Evolutionary conservation across 2,113 vertebrate species (phyloP).

Genomic region (Ceyx melanurus): DNA sequence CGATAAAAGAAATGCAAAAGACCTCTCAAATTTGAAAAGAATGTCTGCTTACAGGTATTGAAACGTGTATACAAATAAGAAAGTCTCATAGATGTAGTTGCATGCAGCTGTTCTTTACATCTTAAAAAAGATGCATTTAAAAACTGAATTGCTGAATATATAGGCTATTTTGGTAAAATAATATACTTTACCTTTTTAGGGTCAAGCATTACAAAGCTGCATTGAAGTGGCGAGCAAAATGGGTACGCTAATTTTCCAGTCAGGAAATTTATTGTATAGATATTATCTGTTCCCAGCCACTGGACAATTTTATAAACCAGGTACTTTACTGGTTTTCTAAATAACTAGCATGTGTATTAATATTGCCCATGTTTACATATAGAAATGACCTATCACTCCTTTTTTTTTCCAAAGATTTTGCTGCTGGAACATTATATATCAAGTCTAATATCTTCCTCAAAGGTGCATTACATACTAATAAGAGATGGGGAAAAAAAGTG

Average conservation of each 20-base stretch:
- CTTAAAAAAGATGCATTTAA: neutral
- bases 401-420: neutral
- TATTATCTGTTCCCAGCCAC: neutral
- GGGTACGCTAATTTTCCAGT: neutral
- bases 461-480: neutral
- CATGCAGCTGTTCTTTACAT: neutral
- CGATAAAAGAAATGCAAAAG: neutral
- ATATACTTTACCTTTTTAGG: neutral
- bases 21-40: neutral
- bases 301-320: neutral
- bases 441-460: neutral
- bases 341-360: neutral
- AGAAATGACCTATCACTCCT: neutral
- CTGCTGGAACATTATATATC: neutral
- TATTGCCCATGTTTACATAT: neutral
- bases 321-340: neutral
- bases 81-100: neutral
- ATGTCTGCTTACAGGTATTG: neutral
- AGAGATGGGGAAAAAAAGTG: neutral
- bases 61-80: neutral
- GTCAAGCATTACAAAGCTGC: neutral
- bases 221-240: neutral
- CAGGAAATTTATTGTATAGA: neutral
- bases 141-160: neutral
- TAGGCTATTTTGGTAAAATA: neutral